A percentile compares a stretch with the other conserved stretches of the same genome.
phyloP scores from a whole-genome alignment of 2,797 vertebrate genomes.

The Pantherophis alleghaniensis region DNA sequence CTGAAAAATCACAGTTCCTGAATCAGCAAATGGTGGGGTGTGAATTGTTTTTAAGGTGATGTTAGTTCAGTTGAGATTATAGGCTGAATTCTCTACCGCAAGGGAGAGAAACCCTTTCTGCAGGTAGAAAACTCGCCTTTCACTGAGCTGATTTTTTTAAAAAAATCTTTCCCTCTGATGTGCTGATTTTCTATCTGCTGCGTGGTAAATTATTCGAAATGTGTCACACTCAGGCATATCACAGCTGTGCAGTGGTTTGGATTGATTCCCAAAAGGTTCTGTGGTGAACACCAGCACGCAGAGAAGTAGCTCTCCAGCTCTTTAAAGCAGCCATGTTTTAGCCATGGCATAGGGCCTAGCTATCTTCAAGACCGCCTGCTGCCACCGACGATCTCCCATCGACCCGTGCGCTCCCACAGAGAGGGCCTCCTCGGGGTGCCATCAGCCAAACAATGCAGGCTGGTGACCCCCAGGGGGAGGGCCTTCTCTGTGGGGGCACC shows the following conservation, averaged over 20 bases:
- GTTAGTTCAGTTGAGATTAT: background rate
- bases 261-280: background rate
- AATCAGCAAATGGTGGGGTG: background rate
- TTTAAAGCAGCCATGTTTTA: background rate
- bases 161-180: too few species aligned
- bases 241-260: background rate
- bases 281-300: background rate
- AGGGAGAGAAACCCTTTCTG: background rate
- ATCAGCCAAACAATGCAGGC: too few species aligned
- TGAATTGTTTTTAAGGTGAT: background rate
- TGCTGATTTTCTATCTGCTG: background rate
- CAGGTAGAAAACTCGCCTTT: background rate
- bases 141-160: background rate
- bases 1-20: background rate
- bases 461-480: too few species aligned
- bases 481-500: too few species aligned
- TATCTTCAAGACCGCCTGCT: too few species aligned
- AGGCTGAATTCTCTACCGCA: background rate
- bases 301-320: background rate
- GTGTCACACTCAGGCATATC: background rate
- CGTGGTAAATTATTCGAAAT: too few species aligned
- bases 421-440: too few species aligned
- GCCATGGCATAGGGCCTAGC: too few species aligned
- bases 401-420: too few species aligned
- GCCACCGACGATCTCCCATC: too few species aligned